Conservation (phyloP, 2,797 vertebrate genomes). For the Graptemys geographica region DNA sequence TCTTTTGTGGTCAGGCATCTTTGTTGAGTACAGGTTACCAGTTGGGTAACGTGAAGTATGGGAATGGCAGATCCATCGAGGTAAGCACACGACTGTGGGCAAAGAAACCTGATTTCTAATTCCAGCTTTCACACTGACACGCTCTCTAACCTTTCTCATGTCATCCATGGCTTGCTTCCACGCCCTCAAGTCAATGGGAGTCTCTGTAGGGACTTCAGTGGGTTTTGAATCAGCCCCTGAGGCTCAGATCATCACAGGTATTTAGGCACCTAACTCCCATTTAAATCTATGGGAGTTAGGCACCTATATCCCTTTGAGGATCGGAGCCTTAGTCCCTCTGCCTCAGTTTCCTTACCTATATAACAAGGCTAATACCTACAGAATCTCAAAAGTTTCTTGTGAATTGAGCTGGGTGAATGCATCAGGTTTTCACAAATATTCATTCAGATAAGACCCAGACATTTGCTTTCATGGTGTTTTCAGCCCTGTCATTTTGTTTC, state of each 20-base stretch:
- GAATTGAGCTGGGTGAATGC: neutral
- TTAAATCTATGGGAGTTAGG: neutral
- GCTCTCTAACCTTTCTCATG: neutral
- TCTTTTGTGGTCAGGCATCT: accelerated
- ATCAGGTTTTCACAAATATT: neutral
- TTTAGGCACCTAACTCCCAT: neutral
- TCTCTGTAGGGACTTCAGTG: neutral
- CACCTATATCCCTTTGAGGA: neutral
- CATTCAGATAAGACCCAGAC: neutral
- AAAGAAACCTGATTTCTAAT: neutral
- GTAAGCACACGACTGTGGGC: neutral
- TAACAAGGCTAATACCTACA: neutral
- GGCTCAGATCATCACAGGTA: neutral
- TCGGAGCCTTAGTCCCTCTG: accelerated
- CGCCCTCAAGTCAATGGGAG: neutral
- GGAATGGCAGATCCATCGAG: neutral
- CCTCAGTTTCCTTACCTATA: accelerated
- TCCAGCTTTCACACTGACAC: neutral
- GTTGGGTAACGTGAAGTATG: neutral
- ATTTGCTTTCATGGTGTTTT: neutral
- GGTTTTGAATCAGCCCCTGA: neutral
- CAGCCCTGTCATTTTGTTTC: neutral
- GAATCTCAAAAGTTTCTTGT: neutral
- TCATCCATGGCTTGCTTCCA: neutral
- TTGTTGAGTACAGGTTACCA: neutral